Conservation (phyloP, 2,888 invertebrate species). For the Pterostichus niger region DNA sequence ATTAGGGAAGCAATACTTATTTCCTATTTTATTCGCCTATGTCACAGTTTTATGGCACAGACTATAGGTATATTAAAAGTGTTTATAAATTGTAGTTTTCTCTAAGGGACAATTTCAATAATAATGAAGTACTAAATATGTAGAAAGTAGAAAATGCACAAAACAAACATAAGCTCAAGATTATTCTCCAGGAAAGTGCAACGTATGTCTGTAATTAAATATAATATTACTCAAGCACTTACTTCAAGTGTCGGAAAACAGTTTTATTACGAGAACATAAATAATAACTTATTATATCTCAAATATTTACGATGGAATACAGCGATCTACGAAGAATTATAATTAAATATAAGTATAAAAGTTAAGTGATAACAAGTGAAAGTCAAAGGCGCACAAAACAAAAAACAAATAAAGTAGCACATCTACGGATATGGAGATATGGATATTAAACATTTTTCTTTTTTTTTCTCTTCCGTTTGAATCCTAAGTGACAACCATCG, state of each 20-base stretch:
- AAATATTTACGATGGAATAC: not conserved
- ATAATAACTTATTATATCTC: not conserved
- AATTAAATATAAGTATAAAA: constrained; percentile 5
- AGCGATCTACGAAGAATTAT: not conserved
- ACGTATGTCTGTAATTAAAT: not conserved
- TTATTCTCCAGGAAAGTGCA: not conserved
- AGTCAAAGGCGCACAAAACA: not conserved
- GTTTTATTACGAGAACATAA: not conserved
- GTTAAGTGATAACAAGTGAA: constrained; percentile 1
- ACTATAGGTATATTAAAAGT: too few species aligned
- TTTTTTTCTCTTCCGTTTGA: not conserved
- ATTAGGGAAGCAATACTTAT: too few species aligned
- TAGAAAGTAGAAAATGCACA: constrained; percentile 5
- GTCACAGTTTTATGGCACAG: too few species aligned
- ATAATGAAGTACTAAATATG: not conserved
- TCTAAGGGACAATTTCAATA: constrained; percentile 11
- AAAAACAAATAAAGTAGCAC: constrained; percentile 4
- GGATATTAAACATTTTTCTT: constrained; percentile 8
- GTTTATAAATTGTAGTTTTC: not conserved
- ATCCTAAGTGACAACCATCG: constrained; percentile 3
- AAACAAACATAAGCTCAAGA: not conserved
- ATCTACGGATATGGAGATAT: constrained; percentile 8
- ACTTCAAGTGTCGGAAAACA: not conserved
- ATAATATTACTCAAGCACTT: not conserved
- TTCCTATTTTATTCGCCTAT: too few species aligned